A percentile compares a stretch with the other conserved stretches of the same genome.
phyloP scores from a whole-genome alignment of 2,113 vertebrate species.

The Pterocles orientalis region DNA sequence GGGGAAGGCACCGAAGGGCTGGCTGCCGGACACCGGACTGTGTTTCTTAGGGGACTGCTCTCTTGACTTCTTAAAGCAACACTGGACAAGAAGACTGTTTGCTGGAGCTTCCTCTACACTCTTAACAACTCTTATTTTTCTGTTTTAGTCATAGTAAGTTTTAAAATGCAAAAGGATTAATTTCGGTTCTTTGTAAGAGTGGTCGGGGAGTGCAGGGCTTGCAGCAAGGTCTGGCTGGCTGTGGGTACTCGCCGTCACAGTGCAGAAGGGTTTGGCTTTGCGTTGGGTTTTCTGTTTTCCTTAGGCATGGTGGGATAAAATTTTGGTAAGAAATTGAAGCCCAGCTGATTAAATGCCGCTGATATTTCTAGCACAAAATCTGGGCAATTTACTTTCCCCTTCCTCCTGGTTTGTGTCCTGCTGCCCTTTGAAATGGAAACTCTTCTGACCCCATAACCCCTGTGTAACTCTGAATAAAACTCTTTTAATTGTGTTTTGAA shows the following conservation, averaged over 20 bases:
- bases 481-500: conserved; percentile 75
- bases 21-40: background rate
- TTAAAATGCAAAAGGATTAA: background rate
- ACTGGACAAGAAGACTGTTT: background rate
- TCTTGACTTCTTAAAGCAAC: background rate
- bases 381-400: conserved; percentile 49
- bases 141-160: background rate
- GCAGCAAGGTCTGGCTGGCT: background rate
- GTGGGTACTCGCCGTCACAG: background rate
- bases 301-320: background rate
- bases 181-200: background rate
- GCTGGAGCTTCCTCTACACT: background rate
- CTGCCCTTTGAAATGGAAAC: conserved; percentile 75
- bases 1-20: background rate
- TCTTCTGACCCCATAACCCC: conserved; percentile 72
- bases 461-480: conserved; percentile 65
- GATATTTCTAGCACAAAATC: conserved; percentile 55
- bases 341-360: conserved; percentile 26
- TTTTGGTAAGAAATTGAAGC: conserved; percentile 11
- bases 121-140: background rate
- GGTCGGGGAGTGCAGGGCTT: background rate
- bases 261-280: background rate
- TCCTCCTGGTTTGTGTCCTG: conserved; percentile 54
- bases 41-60: background rate
- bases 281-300: conserved; percentile 17